phyloP scores from a whole-genome alignment of 2,888 invertebrate species.

The Drosophila ochracea region DNA sequence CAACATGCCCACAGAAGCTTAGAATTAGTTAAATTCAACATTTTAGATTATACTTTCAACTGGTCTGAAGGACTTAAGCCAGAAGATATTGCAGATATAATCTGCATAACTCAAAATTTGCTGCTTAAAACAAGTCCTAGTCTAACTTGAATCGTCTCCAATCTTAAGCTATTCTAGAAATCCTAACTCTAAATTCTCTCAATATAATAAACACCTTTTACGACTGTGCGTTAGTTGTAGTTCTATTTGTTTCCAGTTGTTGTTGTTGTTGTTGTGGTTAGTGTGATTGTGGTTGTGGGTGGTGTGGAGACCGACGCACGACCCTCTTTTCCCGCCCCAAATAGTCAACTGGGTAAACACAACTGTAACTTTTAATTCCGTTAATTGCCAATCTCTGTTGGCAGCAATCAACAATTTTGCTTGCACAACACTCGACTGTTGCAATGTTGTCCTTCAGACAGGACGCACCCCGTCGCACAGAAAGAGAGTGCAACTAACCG shows the following conservation, averaged over 20 bases:
- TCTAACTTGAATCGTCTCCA: too few species aligned
- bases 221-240: constrained; percentile 30
- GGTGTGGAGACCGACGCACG: constrained; percentile 6
- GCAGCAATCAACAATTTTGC: constrained; percentile 83
- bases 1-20: neutral
- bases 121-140: neutral
- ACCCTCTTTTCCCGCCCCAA: constrained; percentile 4
- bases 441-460: constrained; percentile 77
- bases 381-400: constrained; percentile 85
- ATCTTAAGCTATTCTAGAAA: neutral
- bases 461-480: constrained; percentile 36
- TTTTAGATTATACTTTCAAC: neutral
- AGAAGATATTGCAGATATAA: fast-evolving
- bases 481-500: constrained; percentile 45
- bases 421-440: constrained; percentile 82
- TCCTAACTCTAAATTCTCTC: constrained; percentile 3
- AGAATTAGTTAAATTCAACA: neutral
- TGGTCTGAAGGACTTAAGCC: neutral
- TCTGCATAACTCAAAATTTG: neutral
- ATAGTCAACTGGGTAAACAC: constrained; percentile 62
- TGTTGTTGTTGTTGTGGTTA: constrained; percentile 43
- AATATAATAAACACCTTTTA: constrained; percentile 62
- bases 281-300: constrained; percentile 42
- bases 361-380: constrained; percentile 84
- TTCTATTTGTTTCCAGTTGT: constrained; percentile 29